phyloP scores from a whole-genome alignment of 2,888 invertebrate genomes.

The Drosophila nr. perissopoda region DNA sequence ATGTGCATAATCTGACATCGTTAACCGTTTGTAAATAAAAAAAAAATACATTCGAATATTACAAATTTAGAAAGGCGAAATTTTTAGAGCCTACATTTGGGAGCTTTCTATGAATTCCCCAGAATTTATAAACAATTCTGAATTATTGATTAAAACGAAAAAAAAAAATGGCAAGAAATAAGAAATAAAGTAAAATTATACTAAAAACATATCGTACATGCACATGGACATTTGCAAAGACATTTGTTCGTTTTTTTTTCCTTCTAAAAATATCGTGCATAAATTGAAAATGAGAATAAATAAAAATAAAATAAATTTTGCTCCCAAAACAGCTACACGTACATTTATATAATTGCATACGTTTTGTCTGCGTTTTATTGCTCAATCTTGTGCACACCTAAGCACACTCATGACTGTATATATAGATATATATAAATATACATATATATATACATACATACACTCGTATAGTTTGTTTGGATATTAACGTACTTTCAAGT shows the following conservation, averaged over 20 bases:
- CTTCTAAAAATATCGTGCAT: conserved; percentile 32
- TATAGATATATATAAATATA: not conserved
- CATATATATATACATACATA: not conserved
- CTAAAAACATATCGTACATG: conserved; percentile 5
- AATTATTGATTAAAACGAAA: not conserved
- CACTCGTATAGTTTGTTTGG: not conserved
- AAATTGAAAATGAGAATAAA: conserved; percentile 25
- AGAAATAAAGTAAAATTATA: not conserved
- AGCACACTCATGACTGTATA: not conserved
- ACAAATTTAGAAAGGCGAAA: not conserved
- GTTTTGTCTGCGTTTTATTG: conserved; percentile 5
- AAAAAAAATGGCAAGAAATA: not conserved
- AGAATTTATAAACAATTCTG: not conserved
- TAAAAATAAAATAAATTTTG: conserved; percentile 24
- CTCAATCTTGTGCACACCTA: not conserved
- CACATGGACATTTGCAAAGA: conserved; percentile 10
- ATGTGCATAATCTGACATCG: not conserved
- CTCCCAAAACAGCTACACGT: not conserved
- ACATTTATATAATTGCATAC: conserved; percentile 23
- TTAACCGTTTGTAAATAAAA: not conserved
- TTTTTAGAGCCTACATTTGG: conserved; percentile 1
- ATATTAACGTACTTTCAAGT: not conserved
- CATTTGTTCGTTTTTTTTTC: conserved; percentile 7
- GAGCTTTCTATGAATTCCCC: not conserved
- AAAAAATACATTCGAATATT: not conserved